phyloP scores from a whole-genome alignment of 2,113 vertebrate genomes.

The Callipepla squamata region DNA sequence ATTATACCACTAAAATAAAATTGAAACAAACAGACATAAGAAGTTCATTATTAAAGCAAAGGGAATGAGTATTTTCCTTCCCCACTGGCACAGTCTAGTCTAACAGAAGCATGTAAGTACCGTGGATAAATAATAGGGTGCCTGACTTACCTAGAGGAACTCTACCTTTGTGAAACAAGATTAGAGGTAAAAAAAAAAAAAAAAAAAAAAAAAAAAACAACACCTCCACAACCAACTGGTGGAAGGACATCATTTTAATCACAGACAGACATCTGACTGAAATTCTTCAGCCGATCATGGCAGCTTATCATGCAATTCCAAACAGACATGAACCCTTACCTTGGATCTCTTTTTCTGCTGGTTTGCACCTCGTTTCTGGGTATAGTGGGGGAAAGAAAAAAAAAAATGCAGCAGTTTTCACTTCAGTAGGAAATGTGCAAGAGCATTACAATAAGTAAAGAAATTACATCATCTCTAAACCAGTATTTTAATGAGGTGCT shows the following conservation, averaged over 20 bases:
- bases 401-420: neutral
- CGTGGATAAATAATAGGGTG: neutral
- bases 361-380: constrained; percentile 77
- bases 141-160: neutral
- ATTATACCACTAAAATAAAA: neutral
- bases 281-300: neutral
- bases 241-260: neutral
- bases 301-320: neutral
- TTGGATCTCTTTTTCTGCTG: constrained; percentile 85
- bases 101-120: neutral
- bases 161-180: neutral
- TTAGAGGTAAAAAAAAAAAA: neutral
- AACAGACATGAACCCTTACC: constrained; percentile 63
- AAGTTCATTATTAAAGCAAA: neutral
- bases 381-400: constrained; percentile 2
- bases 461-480: neutral
- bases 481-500: neutral
- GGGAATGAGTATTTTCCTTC: neutral
- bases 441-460: neutral
- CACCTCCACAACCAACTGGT: neutral
- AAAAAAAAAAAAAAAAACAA: neutral
- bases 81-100: neutral
- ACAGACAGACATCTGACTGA: neutral
- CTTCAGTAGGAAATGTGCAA: neutral
- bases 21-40: neutral